Conservation (phyloP, 2,888 invertebrate genomes). For the Conus canariensis region DNA sequence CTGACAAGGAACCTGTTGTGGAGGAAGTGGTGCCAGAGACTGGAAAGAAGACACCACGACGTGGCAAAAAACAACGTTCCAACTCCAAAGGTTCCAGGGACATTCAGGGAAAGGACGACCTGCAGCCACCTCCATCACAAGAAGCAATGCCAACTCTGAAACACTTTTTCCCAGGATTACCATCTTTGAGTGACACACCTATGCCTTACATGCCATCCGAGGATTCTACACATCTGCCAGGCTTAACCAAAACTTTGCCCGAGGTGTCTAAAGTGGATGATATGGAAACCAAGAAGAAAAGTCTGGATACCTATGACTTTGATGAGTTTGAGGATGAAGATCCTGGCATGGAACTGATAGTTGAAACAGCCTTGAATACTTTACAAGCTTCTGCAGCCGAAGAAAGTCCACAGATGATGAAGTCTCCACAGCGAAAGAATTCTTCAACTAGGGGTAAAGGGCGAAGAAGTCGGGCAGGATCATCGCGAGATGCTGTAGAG, state of each 20-base stretch:
- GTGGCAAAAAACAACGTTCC: conserved; percentile 38
- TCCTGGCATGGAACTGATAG: conserved; percentile 2
- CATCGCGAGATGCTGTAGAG: conserved; percentile 7
- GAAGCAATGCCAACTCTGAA: not conserved
- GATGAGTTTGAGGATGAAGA: conserved; percentile 51
- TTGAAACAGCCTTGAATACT: conserved; percentile 13
- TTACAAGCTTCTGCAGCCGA: conserved; percentile 19
- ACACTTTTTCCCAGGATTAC: conserved; percentile 9
- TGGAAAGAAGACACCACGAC: conserved; percentile 27
- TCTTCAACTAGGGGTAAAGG: conserved; percentile 29
- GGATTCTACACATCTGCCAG: not conserved
- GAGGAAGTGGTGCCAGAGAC: conserved; percentile 6
- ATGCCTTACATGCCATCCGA: not conserved
- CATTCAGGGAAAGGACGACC: conserved; percentile 18
- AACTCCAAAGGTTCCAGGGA: conserved; percentile 44
- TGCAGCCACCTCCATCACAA: not conserved
- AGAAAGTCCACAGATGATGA: conserved; percentile 24
- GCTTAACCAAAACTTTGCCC: not conserved
- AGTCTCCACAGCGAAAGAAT: conserved; percentile 34
- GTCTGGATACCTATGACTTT: conserved; percentile 52
- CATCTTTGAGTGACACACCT: conserved; percentile 19
- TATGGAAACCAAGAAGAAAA: conserved; percentile 40
- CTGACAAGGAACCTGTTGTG: not conserved
- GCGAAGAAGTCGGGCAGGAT: conserved; percentile 32
- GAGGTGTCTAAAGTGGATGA: conserved; percentile 33